Evolutionary conservation across 30 jellyfish, hydroid and myxozoan genomes (phyloP), one percentile per base, ranked within the genome.

Genomic region (Clytia hemisphaerica): DNA sequence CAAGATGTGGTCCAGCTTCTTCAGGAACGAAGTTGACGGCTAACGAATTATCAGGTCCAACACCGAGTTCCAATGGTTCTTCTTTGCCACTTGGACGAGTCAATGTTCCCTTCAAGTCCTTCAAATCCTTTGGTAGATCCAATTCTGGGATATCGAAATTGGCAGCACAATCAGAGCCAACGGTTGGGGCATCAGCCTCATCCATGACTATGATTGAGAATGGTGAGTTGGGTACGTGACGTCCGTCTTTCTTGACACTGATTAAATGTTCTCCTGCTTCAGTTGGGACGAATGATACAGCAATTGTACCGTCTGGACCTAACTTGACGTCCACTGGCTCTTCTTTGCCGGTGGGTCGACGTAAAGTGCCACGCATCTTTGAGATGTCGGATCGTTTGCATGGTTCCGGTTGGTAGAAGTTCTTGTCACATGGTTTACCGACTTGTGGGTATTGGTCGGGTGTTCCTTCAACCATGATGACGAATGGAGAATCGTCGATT

Each of bases 191-290:
- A 37, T 28, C n/a, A 12, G 86, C 83, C 27, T 62, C 86, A 58
- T 74, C 86, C 21, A 72, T 33, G 18, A 87, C 97, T 59, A 79
- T 50, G 31, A 87, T 69, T 31, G 80, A 53, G 88, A 87, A 87
- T 25, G 97, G 97, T 70, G 94, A 79, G 12, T 80, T 80, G 18
- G 90, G 72, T 6, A 78, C 75, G 38, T 67, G 92, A 16, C 57
- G 71, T 22, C 93, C 90, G 78, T 89, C 78, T 82, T 89, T 89
- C 85, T 75, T 89, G 61, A 89, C 79, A 30, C 88, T 83, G 45
- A 89, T 32, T 19, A 72, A 77, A 59, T 89, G 98, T 71, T 89
- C 95, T 6, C 98, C 98, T 6, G 98, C 82, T 63, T 89, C 98
- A 15, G 76, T 45, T 12, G 98, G 98, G 4, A 91, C 83, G 78